Conservation (phyloP, 2,888 invertebrate species). For the Schizaphis graminum region DNA sequence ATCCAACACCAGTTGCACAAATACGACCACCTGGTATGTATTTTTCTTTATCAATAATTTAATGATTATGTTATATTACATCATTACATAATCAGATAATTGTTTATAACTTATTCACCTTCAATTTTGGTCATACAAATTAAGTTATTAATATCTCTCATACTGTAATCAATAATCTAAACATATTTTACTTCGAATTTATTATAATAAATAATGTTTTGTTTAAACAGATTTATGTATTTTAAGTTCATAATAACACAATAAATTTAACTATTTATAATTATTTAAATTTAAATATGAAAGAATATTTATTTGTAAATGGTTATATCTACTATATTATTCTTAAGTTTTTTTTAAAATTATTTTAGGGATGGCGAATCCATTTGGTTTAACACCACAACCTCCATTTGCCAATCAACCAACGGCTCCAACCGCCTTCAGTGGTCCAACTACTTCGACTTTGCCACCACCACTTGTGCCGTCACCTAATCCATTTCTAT, state of each 20-base stretch:
- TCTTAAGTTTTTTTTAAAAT: neutral
- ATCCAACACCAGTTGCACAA: slow-evolving; percentile 71
- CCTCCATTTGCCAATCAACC: slow-evolving; percentile 61
- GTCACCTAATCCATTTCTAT: slow-evolving; percentile 78
- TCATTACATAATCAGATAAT: neutral
- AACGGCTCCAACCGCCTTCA: slow-evolving; percentile 63
- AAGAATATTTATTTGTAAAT: neutral
- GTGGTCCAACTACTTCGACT: slow-evolving; percentile 51
- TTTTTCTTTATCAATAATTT: slow-evolving; percentile 1
- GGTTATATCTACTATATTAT: neutral
- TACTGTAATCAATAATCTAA: neutral
- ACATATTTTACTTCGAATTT: no score
- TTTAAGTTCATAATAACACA: neutral
- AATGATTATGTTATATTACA: neutral
- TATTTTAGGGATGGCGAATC: slow-evolving; percentile 66
- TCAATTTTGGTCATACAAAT: neutral
- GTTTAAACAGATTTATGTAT: no score
- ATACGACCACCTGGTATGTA: slow-evolving; percentile 67
- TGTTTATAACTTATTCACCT: neutral
- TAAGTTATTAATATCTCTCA: neutral
- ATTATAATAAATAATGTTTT: no score
- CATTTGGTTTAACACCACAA: slow-evolving; percentile 66
- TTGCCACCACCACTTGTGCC: slow-evolving; percentile 69
- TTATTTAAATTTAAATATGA: neutral
- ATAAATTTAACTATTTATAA: neutral